Evolutionary conservation across 2,888 invertebrate genomes (phyloP).

Genomic region (Cerastis leucographa): DNA sequence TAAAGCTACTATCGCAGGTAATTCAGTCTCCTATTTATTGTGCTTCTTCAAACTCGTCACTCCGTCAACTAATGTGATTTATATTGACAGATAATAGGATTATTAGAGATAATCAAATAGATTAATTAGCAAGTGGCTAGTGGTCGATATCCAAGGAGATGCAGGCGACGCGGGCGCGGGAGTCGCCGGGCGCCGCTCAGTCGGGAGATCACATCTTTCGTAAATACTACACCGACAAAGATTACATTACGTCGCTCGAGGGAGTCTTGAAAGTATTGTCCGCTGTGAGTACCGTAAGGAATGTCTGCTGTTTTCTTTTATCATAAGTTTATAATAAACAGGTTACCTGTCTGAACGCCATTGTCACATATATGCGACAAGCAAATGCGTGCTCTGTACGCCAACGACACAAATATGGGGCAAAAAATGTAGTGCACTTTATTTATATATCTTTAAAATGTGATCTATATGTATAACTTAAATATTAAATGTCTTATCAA

Average conservation of each 20-base stretch:
- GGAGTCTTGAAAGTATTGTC: slow-evolving; percentile 78
- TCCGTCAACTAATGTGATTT: slow-evolving; percentile 27
- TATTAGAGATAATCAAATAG: slow-evolving; percentile 9
- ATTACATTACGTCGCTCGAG: slow-evolving; percentile 74
- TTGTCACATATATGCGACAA: no score
- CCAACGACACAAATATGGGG: no score
- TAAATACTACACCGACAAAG: slow-evolving; percentile 75
- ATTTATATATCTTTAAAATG: no score
- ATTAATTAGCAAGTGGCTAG: not conserved
- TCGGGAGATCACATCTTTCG: slow-evolving; percentile 60
- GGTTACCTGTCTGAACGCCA: no score
- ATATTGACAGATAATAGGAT: slow-evolving; percentile 14
- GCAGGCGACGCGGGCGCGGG: slow-evolving; percentile 16
- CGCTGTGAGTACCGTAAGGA: slow-evolving; percentile 68
- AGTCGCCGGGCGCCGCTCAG: not conserved
- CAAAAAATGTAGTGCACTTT: no score
- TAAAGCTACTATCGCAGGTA: slow-evolving; percentile 42
- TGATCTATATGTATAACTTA: no score
- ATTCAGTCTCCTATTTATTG: slow-evolving; percentile 44
- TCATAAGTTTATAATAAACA: not conserved
- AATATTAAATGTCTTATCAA: no score
- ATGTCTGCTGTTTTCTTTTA: not conserved
- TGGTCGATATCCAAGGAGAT: slow-evolving; percentile 17
- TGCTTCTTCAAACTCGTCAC: slow-evolving; percentile 25
- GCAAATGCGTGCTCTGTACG: no score